Percentiles rank a stretch among this genome's conserved stretches.
These are phyloP conservation scores for Saccopteryx leptura DNA, from an alignment of 2,113 vertebrate genomes.

Conservation along the genomic window DNA sequence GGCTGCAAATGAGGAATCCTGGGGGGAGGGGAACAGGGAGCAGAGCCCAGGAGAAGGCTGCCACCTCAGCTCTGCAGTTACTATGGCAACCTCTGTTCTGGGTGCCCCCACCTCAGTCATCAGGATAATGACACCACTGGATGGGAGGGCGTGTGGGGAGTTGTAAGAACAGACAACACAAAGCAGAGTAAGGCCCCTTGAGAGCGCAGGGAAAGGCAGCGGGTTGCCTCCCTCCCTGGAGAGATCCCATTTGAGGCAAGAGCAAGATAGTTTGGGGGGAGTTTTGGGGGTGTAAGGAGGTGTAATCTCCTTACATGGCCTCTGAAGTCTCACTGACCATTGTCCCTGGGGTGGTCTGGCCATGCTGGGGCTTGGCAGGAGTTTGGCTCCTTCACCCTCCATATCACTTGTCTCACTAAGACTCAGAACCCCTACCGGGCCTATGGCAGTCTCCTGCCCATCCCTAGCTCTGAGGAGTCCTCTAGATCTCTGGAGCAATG, in stretches of 20 bases:
- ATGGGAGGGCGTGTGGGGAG: conserved; percentile 17
- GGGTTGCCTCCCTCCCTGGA: neutral
- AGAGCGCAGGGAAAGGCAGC: neutral
- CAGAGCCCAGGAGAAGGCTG: conserved; percentile 53
- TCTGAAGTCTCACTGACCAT: neutral
- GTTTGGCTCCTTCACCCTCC: neutral
- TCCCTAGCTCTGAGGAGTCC: neutral
- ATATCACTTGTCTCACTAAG: neutral
- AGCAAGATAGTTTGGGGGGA: neutral
- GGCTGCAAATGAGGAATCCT: neutral
- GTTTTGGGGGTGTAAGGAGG: neutral
- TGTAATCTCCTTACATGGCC: neutral
- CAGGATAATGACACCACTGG: conserved; percentile 61
- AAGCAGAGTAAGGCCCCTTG: neutral
- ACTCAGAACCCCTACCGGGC: neutral
- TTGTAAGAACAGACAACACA: conserved; percentile 22
- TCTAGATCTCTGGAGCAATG: neutral
- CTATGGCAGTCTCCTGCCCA: neutral
- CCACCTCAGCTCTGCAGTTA: conserved; percentile 43
- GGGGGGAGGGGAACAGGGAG: neutral
- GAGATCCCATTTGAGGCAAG: neutral
- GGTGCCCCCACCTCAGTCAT: neutral
- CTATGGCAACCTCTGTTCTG: conserved; percentile 67
- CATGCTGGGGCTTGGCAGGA: neutral
- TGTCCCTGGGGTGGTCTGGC: neutral